Conservation (phyloP, 2,113 vertebrate species). For the Nothobranchius furzeri region DNA sequence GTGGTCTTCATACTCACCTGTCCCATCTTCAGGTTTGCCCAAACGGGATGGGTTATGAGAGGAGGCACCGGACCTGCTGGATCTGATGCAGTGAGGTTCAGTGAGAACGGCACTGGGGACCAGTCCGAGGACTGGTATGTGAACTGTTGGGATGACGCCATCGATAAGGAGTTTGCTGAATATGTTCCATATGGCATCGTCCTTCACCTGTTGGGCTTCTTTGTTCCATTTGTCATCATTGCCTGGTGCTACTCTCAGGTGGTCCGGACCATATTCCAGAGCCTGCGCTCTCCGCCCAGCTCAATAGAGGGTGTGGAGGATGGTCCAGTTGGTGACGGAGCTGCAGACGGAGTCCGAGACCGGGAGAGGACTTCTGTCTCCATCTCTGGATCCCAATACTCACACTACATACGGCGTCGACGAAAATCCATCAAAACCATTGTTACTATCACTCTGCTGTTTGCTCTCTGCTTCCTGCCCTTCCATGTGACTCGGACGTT, state of each 20-base stretch:
- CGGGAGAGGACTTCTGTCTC: slow-evolving; percentile 62
- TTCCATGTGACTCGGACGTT: slow-evolving; percentile 84
- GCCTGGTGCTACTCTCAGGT: slow-evolving; percentile 85
- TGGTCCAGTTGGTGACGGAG: slow-evolving; percentile 35
- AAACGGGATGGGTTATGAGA: slow-evolving; percentile 68
- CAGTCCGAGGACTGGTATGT: slow-evolving; percentile 48
- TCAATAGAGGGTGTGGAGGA: slow-evolving; percentile 50
- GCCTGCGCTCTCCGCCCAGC: slow-evolving; percentile 72
- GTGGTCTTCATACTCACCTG: slow-evolving; percentile 82
- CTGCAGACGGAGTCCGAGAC: slow-evolving; percentile 17
- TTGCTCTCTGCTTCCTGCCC: slow-evolving; percentile 83
- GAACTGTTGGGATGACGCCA: slow-evolving; percentile 85
- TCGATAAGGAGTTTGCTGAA: slow-evolving; percentile 79
- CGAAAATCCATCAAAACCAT: slow-evolving; percentile 84
- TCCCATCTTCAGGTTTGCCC: slow-evolving; percentile 83
- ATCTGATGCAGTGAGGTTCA: background rate
- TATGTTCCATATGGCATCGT: slow-evolving; percentile 83
- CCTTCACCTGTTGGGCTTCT: slow-evolving; percentile 82
- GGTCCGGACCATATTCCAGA: slow-evolving; percentile 79
- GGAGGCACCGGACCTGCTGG: background rate
- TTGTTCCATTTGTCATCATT: slow-evolving; percentile 81
- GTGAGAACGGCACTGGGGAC: slow-evolving; percentile 27
- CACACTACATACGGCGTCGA: slow-evolving; percentile 74
- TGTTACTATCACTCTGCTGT: slow-evolving; percentile 82
- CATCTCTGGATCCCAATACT: slow-evolving; percentile 74